Percentiles rank a stretch among this genome's conserved stretches.
These are phyloP conservation scores for Clunio marinus DNA, from an alignment of 2,888 invertebrate species.

Conservation along the genomic window DNA sequence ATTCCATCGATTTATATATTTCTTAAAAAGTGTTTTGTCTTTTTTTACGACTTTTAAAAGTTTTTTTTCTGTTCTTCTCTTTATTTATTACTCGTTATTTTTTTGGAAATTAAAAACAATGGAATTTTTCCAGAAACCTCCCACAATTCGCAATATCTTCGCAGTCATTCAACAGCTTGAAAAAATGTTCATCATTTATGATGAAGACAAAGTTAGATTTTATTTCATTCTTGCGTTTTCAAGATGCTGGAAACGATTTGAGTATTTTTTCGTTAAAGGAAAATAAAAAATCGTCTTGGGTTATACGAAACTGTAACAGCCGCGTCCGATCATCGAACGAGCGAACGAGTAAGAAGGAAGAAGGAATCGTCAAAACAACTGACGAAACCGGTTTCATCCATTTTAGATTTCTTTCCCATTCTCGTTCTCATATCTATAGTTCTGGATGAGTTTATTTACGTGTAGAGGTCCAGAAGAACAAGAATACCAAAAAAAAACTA, in stretches of 20 bases:
- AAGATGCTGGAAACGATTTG: too few relatives aligned
- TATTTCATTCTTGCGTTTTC: too few relatives aligned
- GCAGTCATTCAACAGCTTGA: too few relatives aligned
- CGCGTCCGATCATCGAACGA: too few relatives aligned
- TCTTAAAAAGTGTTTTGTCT: too few relatives aligned
- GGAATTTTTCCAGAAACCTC: neutral
- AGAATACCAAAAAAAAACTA: neutral
- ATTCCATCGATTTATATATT: neutral
- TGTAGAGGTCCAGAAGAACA: neutral
- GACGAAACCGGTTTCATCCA: constrained; percentile 31
- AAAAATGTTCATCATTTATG: too few relatives aligned
- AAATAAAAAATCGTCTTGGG: too few relatives aligned
- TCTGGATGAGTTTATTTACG: neutral
- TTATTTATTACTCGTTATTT: neutral
- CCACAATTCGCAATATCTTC: neutral
- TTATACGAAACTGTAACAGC: too few relatives aligned
- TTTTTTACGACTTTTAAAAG: too few relatives aligned
- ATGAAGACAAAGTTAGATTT: too few relatives aligned
- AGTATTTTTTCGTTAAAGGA: too few relatives aligned
- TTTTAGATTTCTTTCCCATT: constrained; percentile 23
- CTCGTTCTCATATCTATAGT: neutral
- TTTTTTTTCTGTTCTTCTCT: neutral
- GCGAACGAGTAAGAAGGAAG: neutral
- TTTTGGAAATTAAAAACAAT: neutral
- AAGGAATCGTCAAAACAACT: constrained; percentile 6